These are phyloP conservation scores for Agapostemon virescens DNA, from an alignment of 2,888 invertebrate genomes.

Conservation along the genomic window DNA sequence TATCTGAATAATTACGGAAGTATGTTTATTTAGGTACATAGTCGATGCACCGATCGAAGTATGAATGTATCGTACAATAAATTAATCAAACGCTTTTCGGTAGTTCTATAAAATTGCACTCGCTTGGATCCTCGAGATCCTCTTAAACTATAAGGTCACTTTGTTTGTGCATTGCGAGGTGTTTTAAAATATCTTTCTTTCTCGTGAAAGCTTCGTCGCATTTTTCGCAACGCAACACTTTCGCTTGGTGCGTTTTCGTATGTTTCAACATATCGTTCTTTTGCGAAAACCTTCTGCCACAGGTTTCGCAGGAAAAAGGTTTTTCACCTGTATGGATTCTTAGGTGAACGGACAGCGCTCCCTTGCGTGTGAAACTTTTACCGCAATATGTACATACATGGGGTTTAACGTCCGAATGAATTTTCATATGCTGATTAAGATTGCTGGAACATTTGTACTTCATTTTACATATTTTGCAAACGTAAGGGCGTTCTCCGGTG, in stretches of 20 bases:
- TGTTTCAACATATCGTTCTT: conserved; percentile 77
- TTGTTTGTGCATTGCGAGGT: conserved; percentile 49
- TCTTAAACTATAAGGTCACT: conserved; percentile 24
- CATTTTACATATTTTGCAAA: conserved; percentile 73
- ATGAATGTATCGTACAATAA: conserved; percentile 1
- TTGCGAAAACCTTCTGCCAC: conserved; percentile 73
- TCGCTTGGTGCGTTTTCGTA: conserved; percentile 66
- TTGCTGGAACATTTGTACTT: conserved; percentile 76
- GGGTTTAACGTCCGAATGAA: conserved; percentile 70
- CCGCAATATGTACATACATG: conserved; percentile 71
- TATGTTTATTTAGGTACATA: background rate
- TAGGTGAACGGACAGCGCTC: conserved; percentile 72
- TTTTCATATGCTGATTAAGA: conserved; percentile 75
- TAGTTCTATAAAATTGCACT: conserved; percentile 23
- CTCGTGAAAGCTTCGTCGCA: conserved; percentile 59
- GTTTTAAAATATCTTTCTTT: conserved; percentile 63
- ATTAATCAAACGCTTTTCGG: conserved; percentile 6
- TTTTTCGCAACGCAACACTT: conserved; percentile 58
- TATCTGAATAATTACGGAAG: conserved; percentile 8
- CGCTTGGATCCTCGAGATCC: conserved; percentile 10
- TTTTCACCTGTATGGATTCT: conserved; percentile 75
- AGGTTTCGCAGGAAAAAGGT: conserved; percentile 73
- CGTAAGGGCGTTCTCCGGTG: conserved; percentile 76
- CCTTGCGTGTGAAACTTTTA: conserved; percentile 73
- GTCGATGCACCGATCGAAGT: background rate